Evolutionary conservation across 2,888 invertebrate species (phyloP), one percentile per base, ranked within the genome.

Genomic region (Iphiclides podalirius): DNA sequence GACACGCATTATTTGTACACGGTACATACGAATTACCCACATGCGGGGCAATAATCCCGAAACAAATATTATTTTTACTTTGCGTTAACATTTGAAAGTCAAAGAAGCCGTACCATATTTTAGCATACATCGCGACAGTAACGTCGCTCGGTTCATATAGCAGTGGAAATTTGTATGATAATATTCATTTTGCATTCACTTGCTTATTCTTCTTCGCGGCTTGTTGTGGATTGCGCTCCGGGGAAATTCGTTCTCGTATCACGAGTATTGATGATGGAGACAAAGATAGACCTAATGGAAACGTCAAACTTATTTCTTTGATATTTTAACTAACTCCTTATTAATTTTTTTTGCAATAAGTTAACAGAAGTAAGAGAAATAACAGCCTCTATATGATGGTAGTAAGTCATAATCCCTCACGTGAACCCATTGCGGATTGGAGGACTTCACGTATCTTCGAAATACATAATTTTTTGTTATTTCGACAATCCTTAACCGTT

Each of bases 161-260:
- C 80, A 80, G 76, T 75, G 75, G 64, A 73, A 81, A 85, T 87
- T 87, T 84, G 84, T 87, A 86, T 86, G 86, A 85, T 86, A 87
- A 87, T 86, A 85, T 86, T 85, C 85, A 86, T 86, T 86, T 86
- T 85, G 85, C 85, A 85, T 87, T 84, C 81, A 50, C 50, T 45
- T 26, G 40, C 45, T 43, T 44, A 49, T 49, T 82, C 80, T 80
- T 81, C 81, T 79, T 69, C 67, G 72, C 66, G 72, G 70, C 72
- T 74, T 77, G 82, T 80, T 75, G 81, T 82, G 78, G 76, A 87
- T 83, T 66, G 83, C 73, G 81, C 86, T 86, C 84, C 58, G 61
- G 86, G 86, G 86, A 87, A 87, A 87, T 87, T 82, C 77, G 67
- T 69, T 60, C 75, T 71, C 72, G 65, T 80, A 82, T 80, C 79